Evolutionary conservation across 1,140 invertebrate species (phyloP).

Genomic region (Zelostemma sp.): DNA sequence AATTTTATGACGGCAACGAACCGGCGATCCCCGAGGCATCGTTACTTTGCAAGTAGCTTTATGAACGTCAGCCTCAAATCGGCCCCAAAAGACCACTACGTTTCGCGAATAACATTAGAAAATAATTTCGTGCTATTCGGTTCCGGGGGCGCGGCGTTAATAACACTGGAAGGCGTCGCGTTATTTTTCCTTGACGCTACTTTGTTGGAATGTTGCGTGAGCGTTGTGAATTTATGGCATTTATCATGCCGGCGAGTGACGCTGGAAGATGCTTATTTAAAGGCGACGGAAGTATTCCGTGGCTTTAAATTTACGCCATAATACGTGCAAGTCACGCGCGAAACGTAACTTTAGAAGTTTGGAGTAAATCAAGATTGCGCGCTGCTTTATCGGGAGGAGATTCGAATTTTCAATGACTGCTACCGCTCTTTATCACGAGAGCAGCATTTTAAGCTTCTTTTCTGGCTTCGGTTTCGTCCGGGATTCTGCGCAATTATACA

Average conservation of each 20-base stretch:
- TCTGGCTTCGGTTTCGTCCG: too few relatives aligned
- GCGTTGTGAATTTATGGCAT: slow-evolving; percentile 41
- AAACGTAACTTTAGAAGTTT: slow-evolving; percentile 42
- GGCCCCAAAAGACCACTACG: slow-evolving; percentile 42
- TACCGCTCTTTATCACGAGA: not conserved
- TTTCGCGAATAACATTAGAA: slow-evolving; percentile 48
- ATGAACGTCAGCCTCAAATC: slow-evolving; percentile 45
- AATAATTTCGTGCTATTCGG: slow-evolving; percentile 6
- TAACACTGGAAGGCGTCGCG: too few relatives aligned
- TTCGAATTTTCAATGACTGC: slow-evolving; percentile 34
- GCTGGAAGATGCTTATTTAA: slow-evolving; percentile 42
- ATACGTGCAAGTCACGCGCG: slow-evolving; percentile 47
- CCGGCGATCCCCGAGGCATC: slow-evolving; percentile 30
- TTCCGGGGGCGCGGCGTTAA: not conserved
- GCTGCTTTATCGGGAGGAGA: slow-evolving; percentile 42
- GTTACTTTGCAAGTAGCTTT: slow-evolving; percentile 35
- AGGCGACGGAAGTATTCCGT: slow-evolving; percentile 46
- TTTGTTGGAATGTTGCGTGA: slow-evolving; percentile 34
- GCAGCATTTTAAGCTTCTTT: too few relatives aligned
- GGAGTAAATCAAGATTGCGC: slow-evolving; percentile 45
- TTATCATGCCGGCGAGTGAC: slow-evolving; percentile 42
- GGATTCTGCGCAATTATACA: not conserved
- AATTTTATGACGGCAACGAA: slow-evolving; percentile 39
- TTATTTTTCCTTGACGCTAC: too few relatives aligned
- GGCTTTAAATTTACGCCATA: slow-evolving; percentile 35